Evolutionary conservation across 2,888 invertebrate species (phyloP).

Genomic region (Melanargia galathea): DNA sequence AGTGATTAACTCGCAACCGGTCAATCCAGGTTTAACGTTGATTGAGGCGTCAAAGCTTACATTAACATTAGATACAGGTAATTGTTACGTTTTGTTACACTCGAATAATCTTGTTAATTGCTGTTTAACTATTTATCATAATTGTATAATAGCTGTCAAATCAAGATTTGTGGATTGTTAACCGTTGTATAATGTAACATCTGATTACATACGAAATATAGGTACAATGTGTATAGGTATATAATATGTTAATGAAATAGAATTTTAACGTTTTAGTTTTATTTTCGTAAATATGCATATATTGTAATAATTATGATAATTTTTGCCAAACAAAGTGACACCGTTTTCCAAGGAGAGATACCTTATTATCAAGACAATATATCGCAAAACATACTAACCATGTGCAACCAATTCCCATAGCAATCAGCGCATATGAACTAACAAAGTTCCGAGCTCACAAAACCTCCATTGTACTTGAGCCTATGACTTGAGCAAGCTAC

Average conservation of each 20-base stretch:
- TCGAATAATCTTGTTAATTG: neutral
- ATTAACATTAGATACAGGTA: slow-evolving; percentile 25
- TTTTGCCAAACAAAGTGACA: neutral
- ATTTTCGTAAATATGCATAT: neutral
- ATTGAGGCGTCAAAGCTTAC: slow-evolving; percentile 11
- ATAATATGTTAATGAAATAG: too few relatives aligned
- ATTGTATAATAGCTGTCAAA: slow-evolving; percentile 2
- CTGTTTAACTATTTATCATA: neutral
- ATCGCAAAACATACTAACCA: slow-evolving; percentile 9
- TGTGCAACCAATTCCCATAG: slow-evolving; percentile 20
- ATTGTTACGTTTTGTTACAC: slow-evolving; percentile 23
- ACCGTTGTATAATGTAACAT: neutral
- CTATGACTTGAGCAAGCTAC: neutral
- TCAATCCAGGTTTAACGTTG: slow-evolving; percentile 19
- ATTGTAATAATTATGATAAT: neutral
- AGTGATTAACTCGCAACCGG: slow-evolving; percentile 34
- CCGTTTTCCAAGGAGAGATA: neutral
- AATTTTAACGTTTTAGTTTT: too few relatives aligned
- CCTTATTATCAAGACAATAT: neutral
- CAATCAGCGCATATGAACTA: slow-evolving; percentile 18
- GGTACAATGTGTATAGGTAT: neutral
- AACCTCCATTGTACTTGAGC: slow-evolving; percentile 28
- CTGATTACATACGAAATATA: neutral
- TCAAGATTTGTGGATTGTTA: neutral
- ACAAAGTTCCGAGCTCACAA: slow-evolving; percentile 18